Conservation (phyloP, 30 jellyfish, hydroid and myxozoan genomes). For the Turritopsis rubra region DNA sequence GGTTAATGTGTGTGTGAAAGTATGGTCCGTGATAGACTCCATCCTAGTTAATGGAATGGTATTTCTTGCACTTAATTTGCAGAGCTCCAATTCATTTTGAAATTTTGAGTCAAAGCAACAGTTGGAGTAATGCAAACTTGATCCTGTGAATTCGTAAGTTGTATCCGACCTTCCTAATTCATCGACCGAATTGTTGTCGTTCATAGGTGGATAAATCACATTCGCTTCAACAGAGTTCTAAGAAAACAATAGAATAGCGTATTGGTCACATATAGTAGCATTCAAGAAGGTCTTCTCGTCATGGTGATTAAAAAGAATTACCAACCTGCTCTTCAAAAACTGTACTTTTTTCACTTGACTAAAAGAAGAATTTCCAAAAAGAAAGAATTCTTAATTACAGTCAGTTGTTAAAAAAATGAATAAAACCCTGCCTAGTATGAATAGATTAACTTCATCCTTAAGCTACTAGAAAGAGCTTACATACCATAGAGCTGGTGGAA, state of each 20-base stretch:
- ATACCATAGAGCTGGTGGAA: neutral
- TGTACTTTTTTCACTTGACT: neutral
- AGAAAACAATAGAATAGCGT: neutral
- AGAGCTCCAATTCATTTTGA: neutral
- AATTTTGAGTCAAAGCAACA: neutral
- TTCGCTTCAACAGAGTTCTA: neutral
- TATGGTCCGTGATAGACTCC: neutral
- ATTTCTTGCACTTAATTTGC: neutral
- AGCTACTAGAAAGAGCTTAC: too few relatives aligned
- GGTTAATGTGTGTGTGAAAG: neutral
- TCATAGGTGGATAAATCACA: neutral
- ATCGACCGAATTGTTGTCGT: neutral
- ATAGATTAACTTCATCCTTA: too few relatives aligned
- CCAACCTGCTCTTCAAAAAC: neutral
- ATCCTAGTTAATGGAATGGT: neutral
- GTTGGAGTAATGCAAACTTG: too few relatives aligned
- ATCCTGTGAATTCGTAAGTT: too few relatives aligned
- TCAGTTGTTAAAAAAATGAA: too few relatives aligned
- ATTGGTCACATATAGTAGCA: too few relatives aligned
- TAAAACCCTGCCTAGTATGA: neutral
- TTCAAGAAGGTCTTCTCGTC: neutral
- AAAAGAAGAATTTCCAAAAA: too few relatives aligned
- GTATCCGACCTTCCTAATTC: neutral
- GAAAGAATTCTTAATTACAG: too few relatives aligned
- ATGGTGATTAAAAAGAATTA: neutral